Evolutionary conservation across 1,140 invertebrate species (phyloP), one percentile per base, ranked within the genome.

Genomic region (Melitaea cinxia): DNA sequence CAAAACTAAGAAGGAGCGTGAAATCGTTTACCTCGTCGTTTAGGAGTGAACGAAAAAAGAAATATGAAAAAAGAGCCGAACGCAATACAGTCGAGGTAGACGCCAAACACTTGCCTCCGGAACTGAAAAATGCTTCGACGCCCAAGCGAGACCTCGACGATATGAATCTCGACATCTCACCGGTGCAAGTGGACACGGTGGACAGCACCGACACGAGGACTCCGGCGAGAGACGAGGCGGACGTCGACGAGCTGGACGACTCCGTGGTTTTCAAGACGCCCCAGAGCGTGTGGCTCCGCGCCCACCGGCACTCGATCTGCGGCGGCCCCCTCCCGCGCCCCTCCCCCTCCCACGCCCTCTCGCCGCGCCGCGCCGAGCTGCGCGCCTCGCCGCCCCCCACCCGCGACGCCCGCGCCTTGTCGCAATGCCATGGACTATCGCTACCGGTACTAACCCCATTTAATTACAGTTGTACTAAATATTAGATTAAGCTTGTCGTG

Each of bases 371-470:
- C 74, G 60, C 49, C 66, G 55, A 64, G 63, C 62, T 58, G 66
- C 24, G 62, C 66, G 67, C 73, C 70, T 66, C 69, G 74, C 71
- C 83, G 77, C 78, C 79, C 66, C 80, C 80, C 78, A 80, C 70
- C 79, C 83, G 81, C 76, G 85, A 80, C 82, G 84, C 73, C 70
- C 85, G 81, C 78, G 78, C 84, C 82, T 88, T 85, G 75, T 85
- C 82, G 78, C 88, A 88, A 90, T 85, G 83, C 85, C 84, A 89
- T 85, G 88, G 89, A 89, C 80, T 88, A 83, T 86, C 83, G 85
- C 85, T 89, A 78, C 89, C 89, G 91, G 91, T 92, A 92, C 91
- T 92, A 92, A 92, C 91, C 82, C 80, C 85, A 90, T 90, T 90
- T 90, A 85, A 88, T 87, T 88, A 69, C 80, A 87, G 69, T 86